Percentiles rank a stretch among this genome's conserved stretches.
These are phyloP conservation scores for Scomber japonicus DNA, from an alignment of 2,113 vertebrate genomes.

Conservation along the genomic window DNA sequence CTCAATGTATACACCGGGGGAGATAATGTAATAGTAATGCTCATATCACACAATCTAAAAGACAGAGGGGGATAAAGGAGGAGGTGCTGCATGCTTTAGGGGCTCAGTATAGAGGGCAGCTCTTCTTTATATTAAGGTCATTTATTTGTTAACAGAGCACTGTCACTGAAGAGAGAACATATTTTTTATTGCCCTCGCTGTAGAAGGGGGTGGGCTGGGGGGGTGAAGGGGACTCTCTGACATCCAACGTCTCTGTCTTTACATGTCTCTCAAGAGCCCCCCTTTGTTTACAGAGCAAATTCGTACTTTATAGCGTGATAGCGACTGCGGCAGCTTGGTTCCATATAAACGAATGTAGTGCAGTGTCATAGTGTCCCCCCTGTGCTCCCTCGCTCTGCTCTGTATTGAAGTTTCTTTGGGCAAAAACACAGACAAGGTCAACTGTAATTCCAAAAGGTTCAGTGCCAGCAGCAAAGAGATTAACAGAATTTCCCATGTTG, in stretches of 20 bases:
- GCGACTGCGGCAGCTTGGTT: constrained; percentile 27
- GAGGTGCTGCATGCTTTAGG: constrained; percentile 59
- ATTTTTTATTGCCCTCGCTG: constrained; percentile 66
- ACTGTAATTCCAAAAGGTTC: constrained; percentile 70
- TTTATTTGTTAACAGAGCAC: constrained; percentile 69
- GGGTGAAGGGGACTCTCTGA: constrained; percentile 44
- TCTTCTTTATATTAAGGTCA: constrained; percentile 72
- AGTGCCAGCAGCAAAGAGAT: constrained; percentile 67
- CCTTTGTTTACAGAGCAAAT: constrained; percentile 58
- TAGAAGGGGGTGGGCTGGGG: background rate
- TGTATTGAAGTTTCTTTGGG: constrained; percentile 64
- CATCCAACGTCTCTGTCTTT: constrained; percentile 58
- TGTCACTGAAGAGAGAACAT: constrained; percentile 53
- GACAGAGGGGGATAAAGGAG: constrained; percentile 29
- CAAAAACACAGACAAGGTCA: constrained; percentile 73
- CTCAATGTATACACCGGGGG: constrained; percentile 72
- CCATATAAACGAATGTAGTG: constrained; percentile 50
- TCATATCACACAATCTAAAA: constrained; percentile 60
- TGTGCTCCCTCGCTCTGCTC: constrained; percentile 41
- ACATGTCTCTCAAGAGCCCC: constrained; percentile 56
- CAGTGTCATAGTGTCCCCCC: constrained; percentile 53
- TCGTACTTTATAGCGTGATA: constrained; percentile 43
- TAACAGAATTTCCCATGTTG: constrained; percentile 61
- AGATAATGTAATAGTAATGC: constrained; percentile 81
- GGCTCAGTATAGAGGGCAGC: constrained; percentile 68